Conservation (phyloP, 2,797 vertebrate species). For the Dicrostonyx torquatus region DNA sequence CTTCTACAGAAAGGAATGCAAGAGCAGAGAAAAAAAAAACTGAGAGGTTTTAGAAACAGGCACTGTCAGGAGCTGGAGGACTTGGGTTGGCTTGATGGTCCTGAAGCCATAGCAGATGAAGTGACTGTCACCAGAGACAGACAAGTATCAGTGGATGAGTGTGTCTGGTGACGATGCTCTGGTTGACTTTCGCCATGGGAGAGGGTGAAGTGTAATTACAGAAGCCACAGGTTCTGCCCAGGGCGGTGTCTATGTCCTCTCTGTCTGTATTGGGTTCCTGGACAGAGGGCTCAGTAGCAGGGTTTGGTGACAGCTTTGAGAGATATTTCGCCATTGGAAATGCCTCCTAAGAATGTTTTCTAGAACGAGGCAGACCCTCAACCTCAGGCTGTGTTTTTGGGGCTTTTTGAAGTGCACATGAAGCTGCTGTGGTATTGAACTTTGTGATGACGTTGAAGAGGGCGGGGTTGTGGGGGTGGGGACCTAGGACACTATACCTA, state of each 20-base stretch:
- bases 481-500: background rate
- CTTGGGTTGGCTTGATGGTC: background rate
- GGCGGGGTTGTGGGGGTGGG: background rate
- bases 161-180: background rate
- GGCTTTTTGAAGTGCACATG: background rate
- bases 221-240: background rate
- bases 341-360: constrained; percentile 27
- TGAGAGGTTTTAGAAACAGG: constrained; percentile 9
- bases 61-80: background rate
- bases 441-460: background rate
- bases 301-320: background rate
- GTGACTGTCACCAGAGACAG: constrained; percentile 26
- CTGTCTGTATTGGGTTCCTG: constrained; percentile 2
- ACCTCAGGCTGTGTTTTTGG: background rate
- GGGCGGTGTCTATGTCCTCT: constrained; percentile 16
- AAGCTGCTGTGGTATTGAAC: background rate
- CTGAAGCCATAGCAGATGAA: background rate
- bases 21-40: background rate
- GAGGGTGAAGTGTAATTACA: background rate
- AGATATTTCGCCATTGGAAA: constrained; percentile 27
- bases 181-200: background rate
- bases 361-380: background rate
- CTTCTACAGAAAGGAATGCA: constrained; percentile 13
- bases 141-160: background rate
- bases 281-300: background rate